phyloP scores from a whole-genome alignment of 1,140 invertebrate species.

The Ectropis grisescens region DNA sequence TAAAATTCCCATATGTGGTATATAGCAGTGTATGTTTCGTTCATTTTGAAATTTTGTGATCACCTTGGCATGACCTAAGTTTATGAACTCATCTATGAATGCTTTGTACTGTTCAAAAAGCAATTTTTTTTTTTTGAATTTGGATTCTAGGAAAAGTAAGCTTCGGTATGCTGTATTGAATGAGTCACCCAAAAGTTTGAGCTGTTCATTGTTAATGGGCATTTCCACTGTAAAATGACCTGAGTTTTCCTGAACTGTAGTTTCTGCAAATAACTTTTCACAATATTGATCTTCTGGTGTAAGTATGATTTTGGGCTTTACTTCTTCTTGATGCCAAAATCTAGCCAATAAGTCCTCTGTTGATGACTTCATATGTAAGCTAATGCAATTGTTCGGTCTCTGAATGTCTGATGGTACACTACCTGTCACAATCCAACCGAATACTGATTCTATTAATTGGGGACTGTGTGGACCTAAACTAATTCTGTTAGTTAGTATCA shows the following conservation, averaged over 20 bases:
- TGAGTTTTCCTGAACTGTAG: background rate
- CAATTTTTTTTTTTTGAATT: constrained; percentile 1
- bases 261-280: background rate
- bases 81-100: constrained; percentile 7
- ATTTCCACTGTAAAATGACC: constrained; percentile 5
- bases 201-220: constrained; percentile 1
- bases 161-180: constrained; percentile 4
- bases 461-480: constrained; percentile 1
- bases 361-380: background rate
- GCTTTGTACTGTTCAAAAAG: constrained; percentile 1
- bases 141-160: constrained; percentile 4
- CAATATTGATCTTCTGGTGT: constrained; percentile 1
- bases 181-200: constrained; percentile 5
- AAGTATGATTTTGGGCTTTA: background rate
- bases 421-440: constrained; percentile 5
- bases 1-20: constrained; percentile 31
- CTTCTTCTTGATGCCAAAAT: constrained; percentile 2
- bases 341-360: background rate
- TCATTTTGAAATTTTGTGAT: background rate
- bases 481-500: background rate
- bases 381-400: no score
- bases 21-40: background rate
- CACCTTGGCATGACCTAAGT: constrained; percentile 5
- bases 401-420: no score
- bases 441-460: no score